Conservation (phyloP, 2,888 invertebrate species). For the Cheilosia soror region DNA sequence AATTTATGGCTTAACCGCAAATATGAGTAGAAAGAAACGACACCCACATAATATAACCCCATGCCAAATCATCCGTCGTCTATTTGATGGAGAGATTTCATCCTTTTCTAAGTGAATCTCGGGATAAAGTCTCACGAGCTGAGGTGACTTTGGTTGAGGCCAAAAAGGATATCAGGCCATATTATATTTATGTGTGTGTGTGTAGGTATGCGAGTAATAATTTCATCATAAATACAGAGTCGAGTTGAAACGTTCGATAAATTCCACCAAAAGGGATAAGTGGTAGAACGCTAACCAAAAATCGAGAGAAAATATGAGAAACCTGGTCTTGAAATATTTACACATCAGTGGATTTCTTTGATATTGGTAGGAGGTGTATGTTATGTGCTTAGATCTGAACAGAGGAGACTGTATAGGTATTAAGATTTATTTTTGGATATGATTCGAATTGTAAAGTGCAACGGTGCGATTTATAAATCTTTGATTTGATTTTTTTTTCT, state of each 20-base stretch:
- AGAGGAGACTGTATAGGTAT: constrained; percentile 22
- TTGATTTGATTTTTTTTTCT: constrained; percentile 47
- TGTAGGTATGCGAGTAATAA: constrained; percentile 63
- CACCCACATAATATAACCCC: constrained; percentile 48
- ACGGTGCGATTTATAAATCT: constrained; percentile 71
- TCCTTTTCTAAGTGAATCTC: constrained; percentile 56
- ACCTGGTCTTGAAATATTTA: constrained; percentile 66
- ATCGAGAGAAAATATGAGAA: constrained; percentile 19
- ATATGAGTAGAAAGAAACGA: constrained; percentile 43
- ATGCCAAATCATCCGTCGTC: constrained; percentile 71
- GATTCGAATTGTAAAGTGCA: constrained; percentile 59
- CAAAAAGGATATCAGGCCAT: constrained; percentile 52
- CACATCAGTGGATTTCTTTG: constrained; percentile 62
- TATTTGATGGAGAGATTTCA: constrained; percentile 60
- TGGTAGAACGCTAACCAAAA: constrained; percentile 27
- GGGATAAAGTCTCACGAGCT: constrained; percentile 10
- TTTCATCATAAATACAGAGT: constrained; percentile 70
- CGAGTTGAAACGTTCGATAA: constrained; percentile 69
- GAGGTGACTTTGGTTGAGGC: background rate
- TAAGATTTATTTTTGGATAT: constrained; percentile 31
- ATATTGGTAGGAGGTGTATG: constrained; percentile 14
- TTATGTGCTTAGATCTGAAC: background rate
- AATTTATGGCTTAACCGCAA: constrained; percentile 69
- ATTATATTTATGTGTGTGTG: constrained; percentile 39
- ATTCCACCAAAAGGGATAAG: constrained; percentile 62